Evolutionary conservation across 2,797 vertebrate species (phyloP).

Genomic region (Peromyscus aztecus): DNA sequence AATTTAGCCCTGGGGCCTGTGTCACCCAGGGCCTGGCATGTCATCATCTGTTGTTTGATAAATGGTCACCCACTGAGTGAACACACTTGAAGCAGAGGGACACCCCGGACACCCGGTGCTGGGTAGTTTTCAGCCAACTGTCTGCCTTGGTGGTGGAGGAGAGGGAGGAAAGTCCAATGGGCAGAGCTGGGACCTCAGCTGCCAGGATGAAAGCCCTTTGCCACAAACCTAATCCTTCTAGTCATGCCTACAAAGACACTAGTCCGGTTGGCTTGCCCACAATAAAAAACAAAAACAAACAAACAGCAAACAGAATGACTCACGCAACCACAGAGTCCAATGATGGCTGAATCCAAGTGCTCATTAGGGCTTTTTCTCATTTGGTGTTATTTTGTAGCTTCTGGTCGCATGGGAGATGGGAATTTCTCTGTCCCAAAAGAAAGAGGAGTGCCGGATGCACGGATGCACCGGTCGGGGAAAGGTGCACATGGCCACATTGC

Average conservation of each 20-base stretch:
- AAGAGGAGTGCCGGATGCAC: background rate
- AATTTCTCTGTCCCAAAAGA: background rate
- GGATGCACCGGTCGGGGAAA: background rate
- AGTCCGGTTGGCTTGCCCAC: background rate
- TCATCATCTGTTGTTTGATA: background rate
- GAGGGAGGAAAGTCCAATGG: background rate
- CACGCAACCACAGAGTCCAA: background rate
- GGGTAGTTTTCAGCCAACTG: background rate
- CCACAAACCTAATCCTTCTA: background rate
- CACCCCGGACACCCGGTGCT: no score
- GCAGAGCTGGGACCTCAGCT: background rate
- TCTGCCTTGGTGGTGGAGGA: background rate
- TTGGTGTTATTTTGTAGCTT: background rate
- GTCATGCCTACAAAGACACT: background rate
- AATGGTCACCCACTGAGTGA: background rate
- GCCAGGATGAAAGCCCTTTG: fast-evolving
- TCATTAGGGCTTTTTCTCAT: background rate
- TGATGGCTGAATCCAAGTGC: background rate
- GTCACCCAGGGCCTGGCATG: background rate
- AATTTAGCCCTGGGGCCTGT: background rate
- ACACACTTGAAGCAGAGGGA: background rate
- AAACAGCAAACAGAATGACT: background rate
- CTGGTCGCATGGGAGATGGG: background rate
- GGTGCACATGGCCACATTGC: no score
- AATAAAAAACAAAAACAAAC: background rate